Evolutionary conservation across 1,140 invertebrate species (phyloP).

Genomic region (Eumeta japonica): DNA sequence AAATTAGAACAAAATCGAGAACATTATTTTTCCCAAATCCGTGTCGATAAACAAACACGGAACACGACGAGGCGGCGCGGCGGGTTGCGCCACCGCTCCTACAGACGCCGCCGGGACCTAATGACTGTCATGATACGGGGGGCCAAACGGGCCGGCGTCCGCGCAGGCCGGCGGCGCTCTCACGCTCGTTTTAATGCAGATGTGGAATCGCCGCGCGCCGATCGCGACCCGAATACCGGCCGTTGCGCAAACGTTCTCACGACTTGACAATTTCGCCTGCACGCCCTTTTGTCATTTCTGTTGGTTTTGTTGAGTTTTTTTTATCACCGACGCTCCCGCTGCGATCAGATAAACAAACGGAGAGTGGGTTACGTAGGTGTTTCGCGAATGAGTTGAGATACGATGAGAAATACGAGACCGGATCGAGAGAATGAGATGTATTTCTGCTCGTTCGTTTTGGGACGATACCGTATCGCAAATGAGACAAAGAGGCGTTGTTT

Average conservation of each 20-base stretch:
- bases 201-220: conserved; percentile 26
- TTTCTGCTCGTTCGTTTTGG: conserved; percentile 3
- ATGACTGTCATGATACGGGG: conserved; percentile 38
- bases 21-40: too few relatives aligned
- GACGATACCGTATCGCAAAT: too few relatives aligned
- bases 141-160: conserved; percentile 36
- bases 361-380: conserved; percentile 1
- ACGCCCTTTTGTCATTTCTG: not conserved
- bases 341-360: too few relatives aligned
- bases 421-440: conserved; percentile 3
- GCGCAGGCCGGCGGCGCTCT: conserved; percentile 37
- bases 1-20: too few relatives aligned
- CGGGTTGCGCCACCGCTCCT: too few relatives aligned
- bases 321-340: conserved; percentile 3
- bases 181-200: conserved; percentile 41
- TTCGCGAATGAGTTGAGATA: conserved; percentile 4
- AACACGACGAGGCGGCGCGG: too few relatives aligned
- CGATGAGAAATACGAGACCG: conserved; percentile 2
- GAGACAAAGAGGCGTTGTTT: too few relatives aligned
- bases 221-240: conserved; percentile 27
- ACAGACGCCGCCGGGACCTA: conserved; percentile 33
- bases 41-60: too few relatives aligned
- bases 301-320: not conserved
- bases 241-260: conserved; percentile 19
- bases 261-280: conserved; percentile 14